phyloP scores from a whole-genome alignment of 2,797 vertebrate genomes.

The Carcharodon carcharias region DNA sequence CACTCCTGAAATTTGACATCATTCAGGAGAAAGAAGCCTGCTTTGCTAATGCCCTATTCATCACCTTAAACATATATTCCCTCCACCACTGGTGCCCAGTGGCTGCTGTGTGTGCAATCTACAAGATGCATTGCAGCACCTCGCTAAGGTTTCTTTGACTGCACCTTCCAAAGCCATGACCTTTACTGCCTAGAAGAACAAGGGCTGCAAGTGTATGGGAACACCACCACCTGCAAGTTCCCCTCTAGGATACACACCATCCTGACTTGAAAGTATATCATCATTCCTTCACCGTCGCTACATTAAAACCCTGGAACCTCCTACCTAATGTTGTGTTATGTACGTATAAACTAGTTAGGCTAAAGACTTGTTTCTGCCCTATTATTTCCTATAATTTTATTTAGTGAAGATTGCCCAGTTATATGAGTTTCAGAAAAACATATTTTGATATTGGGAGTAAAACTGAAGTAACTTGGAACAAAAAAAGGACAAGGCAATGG shows the following conservation, averaged over 20 bases:
- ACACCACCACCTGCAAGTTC: too few species aligned
- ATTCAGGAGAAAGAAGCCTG: too few species aligned
- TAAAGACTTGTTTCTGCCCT: neutral
- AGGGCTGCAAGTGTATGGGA: too few species aligned
- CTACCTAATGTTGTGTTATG: neutral
- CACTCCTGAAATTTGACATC: too few species aligned
- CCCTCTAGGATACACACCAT: neutral
- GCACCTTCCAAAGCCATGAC: too few species aligned
- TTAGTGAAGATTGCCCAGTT: neutral
- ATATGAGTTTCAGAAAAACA: neutral
- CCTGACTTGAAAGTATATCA: neutral
- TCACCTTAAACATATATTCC: too few species aligned
- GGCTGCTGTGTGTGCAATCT: too few species aligned
- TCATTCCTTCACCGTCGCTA: neutral
- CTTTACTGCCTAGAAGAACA: too few species aligned
- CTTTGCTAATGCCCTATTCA: too few species aligned
- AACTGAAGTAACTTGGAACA: neutral
- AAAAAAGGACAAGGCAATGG: neutral
- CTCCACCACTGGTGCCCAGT: too few species aligned
- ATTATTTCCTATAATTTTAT: neutral
- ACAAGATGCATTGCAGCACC: too few species aligned
- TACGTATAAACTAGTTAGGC: neutral
- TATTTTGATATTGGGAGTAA: neutral
- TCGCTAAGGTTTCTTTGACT: too few species aligned
- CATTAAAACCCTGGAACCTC: neutral